A percentile compares a stretch with the other conserved stretches of the same genome.
phyloP scores from a whole-genome alignment of 2,113 vertebrate genomes.

The Microtus montanus region DNA sequence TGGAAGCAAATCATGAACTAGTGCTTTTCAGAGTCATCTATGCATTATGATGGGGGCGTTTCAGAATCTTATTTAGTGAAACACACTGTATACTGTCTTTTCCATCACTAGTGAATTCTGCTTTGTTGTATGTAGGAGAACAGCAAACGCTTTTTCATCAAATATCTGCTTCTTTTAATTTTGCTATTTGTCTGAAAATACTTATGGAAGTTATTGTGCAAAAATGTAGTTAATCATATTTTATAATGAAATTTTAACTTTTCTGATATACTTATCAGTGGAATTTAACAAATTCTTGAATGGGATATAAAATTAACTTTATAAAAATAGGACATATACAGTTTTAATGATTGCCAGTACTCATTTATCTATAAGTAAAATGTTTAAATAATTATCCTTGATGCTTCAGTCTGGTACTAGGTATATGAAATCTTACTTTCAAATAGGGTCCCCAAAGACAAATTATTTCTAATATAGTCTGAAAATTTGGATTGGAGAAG shows the following conservation, averaged over 20 bases:
- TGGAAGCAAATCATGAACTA: not conserved
- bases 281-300: conserved; percentile 48
- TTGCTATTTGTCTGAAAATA: conserved; percentile 64
- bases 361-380: not conserved
- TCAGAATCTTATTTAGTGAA: conserved; percentile 47
- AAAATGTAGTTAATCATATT: conserved; percentile 36
- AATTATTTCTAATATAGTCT: not conserved
- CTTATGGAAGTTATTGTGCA: conserved; percentile 46
- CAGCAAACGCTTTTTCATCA: not conserved
- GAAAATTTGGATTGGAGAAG: not conserved
- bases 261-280: not conserved
- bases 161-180: conserved; percentile 24
- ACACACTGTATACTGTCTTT: conserved; percentile 10
- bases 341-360: conserved; percentile 5
- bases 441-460: not conserved
- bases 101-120: not conserved
- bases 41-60: rapidly evolving
- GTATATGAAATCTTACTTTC: not conserved
- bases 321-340: not conserved
- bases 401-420: not conserved
- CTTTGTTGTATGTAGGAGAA: not conserved
- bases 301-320: conserved; percentile 1
- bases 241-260: conserved; percentile 54
- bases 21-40: not conserved
- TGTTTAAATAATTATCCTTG: not conserved